Base-by-base conservation (phyloP, 2,797 vertebrate species). In the Sebastes cheni region DNA sequence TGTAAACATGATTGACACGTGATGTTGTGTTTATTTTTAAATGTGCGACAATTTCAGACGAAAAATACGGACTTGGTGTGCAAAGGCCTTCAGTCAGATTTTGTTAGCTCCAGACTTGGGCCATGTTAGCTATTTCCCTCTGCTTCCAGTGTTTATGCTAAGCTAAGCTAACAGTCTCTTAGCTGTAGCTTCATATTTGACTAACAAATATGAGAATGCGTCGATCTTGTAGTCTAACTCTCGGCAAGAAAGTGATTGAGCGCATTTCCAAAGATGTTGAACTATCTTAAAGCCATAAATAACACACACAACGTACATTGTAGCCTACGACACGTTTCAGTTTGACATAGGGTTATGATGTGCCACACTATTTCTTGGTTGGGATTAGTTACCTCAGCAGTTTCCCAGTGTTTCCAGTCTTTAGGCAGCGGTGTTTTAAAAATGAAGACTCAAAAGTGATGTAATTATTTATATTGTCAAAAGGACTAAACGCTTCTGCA, bases 81-180 rank as follows among this genome's bases (percentile, higher is more conserved):
- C 20, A 27, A 36, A 61, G 30, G 30, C 20, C 2, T 42, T 16
- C 1, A 46, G 11, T 39, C 36, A 67, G 6, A 32, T 1, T 20
- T 27, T 11, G 39, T 50, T 50, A 50, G 39, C 1, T 67, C 22
- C 39, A 20, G 39, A 50, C 14, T 16, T 16, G 22, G 0, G 2
- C 39, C 12, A 32, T 52, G 11, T 2, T 52, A 13, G 36, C 23
- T 25, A 25, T 67, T 68, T 32, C 8, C 29, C 4, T 32, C 46
- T 22, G 34, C 34, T 36, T 36, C 34, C 34, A 13, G 34, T 36
- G 34, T 36, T 36, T 36, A 13, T 36, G 34, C 34, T 36, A 36
- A 36, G 34, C 11, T 2, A 36, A 36, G 0, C 0, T 2, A 36
- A 0, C 34, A 36, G 11, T 54, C 34, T 25, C 34, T 0, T 6